Evolutionary conservation across 1,140 invertebrate genomes (phyloP).

Genomic region (Charaxes varanes): DNA sequence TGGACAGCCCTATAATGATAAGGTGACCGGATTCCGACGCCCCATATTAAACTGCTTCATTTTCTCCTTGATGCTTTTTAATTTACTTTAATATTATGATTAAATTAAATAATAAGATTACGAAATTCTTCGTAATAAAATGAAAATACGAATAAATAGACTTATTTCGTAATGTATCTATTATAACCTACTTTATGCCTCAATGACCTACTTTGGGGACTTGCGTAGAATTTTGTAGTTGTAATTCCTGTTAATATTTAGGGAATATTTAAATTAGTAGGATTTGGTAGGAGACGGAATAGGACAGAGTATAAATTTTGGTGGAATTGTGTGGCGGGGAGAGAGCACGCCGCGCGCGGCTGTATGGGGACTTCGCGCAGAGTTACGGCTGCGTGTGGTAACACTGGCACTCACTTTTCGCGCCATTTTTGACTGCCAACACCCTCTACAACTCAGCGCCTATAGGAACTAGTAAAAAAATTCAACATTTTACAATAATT

Average conservation of each 20-base stretch:
- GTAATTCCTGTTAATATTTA: no score
- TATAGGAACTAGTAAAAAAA: conserved; percentile 58
- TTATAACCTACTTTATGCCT: no score
- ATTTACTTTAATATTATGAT: no score
- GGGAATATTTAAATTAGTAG: no score
- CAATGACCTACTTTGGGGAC: no score
- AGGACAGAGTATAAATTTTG: conserved; percentile 2
- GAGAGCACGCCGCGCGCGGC: conserved; percentile 9
- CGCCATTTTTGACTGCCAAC: conserved; percentile 42
- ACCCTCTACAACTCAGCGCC: conserved; percentile 60
- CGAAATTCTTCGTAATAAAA: no score
- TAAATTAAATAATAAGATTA: no score
- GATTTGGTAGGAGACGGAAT: neutral
- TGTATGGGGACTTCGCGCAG: conserved; percentile 25
- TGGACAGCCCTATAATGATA: conserved; percentile 56
- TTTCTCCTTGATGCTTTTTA: no score
- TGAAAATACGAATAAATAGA: no score
- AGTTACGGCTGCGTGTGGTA: conserved; percentile 52
- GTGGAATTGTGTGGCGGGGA: neutral
- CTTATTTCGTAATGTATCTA: no score
- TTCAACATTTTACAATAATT: conserved; percentile 45
- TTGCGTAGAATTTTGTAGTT: no score
- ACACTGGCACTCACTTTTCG: conserved; percentile 48
- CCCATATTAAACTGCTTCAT: neutral
- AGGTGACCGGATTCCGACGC: conserved; percentile 37